Conservation (phyloP, 2,113 vertebrate species). For the Melanerpes formicivorus region DNA sequence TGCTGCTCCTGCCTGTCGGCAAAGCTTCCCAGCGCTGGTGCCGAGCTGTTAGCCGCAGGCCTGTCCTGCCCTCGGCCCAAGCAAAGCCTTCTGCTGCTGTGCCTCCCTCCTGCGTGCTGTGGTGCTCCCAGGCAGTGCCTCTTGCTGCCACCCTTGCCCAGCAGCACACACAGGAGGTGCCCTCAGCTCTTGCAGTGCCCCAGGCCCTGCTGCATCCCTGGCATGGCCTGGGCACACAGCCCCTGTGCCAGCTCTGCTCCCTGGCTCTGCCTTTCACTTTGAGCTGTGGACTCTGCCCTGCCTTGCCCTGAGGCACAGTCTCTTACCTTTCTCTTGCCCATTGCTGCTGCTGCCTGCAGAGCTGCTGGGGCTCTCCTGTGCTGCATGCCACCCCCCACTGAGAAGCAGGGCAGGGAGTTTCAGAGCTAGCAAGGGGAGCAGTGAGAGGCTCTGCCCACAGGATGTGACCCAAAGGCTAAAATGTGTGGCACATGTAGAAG, state of each 20-base stretch:
- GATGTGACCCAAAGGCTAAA: not conserved
- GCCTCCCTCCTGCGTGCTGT: fast-evolving
- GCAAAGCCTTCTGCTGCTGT: not conserved
- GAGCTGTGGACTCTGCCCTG: not conserved
- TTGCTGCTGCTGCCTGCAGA: not conserved
- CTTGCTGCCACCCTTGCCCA: not conserved
- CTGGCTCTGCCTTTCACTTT: fast-evolving
- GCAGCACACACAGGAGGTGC: not conserved
- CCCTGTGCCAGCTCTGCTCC: not conserved
- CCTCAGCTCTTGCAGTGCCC: not conserved
- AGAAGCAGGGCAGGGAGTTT: not conserved
- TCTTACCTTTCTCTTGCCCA: fast-evolving
- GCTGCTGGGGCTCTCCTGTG: not conserved
- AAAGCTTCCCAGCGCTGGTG: not conserved
- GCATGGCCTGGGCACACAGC: fast-evolving
- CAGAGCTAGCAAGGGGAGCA: not conserved
- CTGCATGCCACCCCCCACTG: too few species aligned
- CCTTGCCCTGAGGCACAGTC: not conserved
- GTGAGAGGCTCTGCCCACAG: not conserved
- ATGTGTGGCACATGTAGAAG: not conserved
- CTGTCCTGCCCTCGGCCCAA: fast-evolving
- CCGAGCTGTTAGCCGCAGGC: too few species aligned
- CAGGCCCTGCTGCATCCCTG: fast-evolving
- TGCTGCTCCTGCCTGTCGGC: not conserved
- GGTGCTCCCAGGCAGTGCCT: not conserved